Evolutionary conservation across 2,113 vertebrate genomes (phyloP), one percentile per base, ranked within the genome.

Genomic region (Hyla sarda): DNA sequence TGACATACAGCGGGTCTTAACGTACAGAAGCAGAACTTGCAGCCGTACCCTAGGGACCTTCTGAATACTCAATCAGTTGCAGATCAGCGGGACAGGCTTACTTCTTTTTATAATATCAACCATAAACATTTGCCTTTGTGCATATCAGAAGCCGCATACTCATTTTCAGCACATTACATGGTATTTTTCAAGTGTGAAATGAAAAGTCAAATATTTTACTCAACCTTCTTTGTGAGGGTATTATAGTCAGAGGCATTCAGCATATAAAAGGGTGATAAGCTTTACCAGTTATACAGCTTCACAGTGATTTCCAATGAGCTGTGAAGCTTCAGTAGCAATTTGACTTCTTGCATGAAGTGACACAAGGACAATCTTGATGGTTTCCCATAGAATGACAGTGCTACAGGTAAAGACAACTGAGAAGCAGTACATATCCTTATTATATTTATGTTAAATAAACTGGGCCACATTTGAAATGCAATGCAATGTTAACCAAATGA

Each of bases 71-170:
- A 86, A 81, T 82, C 77, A 73, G 77, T 50, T 86, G 78, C 21
- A 86, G 67, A 86, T 86, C 67, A 82, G 50, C 32, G 30, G 52
- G 19, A 86, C 52, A 81, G 37, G 52, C 67, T 86, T 81, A 73
- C 50, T 60, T 81, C 28, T 60, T 30, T 86, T 73, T 86, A 58
- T 80, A 81, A 74, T 73, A 86, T 71, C 52, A 81, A 74, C 50
- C 25, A 82, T 82, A 86, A 82, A 74, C 69, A 86, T 86, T 86
- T 81, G 85, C 85, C 65, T 86, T 86, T 73, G 85, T 82, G 85
- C 52, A 86, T 60, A 82, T 81, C 34, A 74, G n/a, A 81, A 81
- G 47, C 69, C 45, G 48, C 77, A 74, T 86, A 74, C 77, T 86
- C 67, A 82, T 81, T 81, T 81, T 86, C 84, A 72, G 54, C 65